Base-by-base conservation (phyloP, 2,888 invertebrate genomes). In the Calliopum simillimum region DNA sequence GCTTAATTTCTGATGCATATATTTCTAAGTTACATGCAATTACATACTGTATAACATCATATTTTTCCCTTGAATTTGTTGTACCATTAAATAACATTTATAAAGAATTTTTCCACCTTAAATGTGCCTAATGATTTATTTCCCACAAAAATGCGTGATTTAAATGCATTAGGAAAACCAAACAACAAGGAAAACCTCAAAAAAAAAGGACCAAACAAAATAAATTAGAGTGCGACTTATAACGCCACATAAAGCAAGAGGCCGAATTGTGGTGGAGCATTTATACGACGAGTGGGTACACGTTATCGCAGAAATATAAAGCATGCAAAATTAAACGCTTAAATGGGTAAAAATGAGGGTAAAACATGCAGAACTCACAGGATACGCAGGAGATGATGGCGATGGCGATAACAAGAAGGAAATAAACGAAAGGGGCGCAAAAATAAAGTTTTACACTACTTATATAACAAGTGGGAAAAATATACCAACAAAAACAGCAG, bases 321-420 rank as follows among this genome's bases (percentile, higher is more conserved):
- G 43, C 61, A 64, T 51, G 51, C 64, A 64, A 53, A 64, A 64
- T 51, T 44, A 25, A 49, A 61, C 46, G 61, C 44, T 23, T 14
- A 13, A 46, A 56, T 23, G 55, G 23, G 33, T 33, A 33, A 33
- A 33, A 33, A 33, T 33, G 33, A 33, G 33, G 33, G 8, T 33
- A 33, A 33, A 33, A 33, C 33, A 33, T 33, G 33, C 33, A 33
- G 33, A 33, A 8, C 33, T 33, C 33, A 33, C 33, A 33, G 33
- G 33, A 33, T 33, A 33, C n/a, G n/a, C n/a, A n/a, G n/a, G n/a
- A 4, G 53, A 53, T 13, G 23, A 56, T 23, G 55, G 21, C n/a
- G n/a, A n/a, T 21, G 55, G 55, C 55, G 14, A 21, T 14, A 56
- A 23, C 23, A 56, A 19, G 21, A 33, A 23, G 59, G 41, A 43